These are phyloP conservation scores for Nylanderia fulva DNA, from an alignment of 1,140 invertebrate genomes.

Conservation along the genomic window DNA sequence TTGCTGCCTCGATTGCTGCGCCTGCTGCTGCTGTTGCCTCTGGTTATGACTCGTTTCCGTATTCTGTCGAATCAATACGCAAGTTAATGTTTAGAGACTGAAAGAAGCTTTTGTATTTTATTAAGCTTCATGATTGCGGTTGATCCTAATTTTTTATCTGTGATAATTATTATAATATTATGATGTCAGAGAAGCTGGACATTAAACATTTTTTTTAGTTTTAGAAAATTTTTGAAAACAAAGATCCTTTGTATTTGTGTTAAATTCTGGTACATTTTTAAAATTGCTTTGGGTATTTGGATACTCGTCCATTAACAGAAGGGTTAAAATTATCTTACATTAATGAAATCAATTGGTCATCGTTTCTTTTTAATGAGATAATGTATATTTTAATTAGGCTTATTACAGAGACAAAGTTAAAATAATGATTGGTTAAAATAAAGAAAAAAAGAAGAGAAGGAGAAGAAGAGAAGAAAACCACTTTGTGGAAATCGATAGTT, in stretches of 20 bases:
- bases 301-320: too few species aligned
- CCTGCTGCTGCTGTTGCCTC: slow-evolving; percentile 61
- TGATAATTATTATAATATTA: neutral
- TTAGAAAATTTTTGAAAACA: too few species aligned
- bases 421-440: neutral
- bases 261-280: too few species aligned
- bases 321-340: too few species aligned
- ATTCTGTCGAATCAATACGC: slow-evolving; percentile 37
- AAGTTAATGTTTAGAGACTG: neutral
- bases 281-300: too few species aligned
- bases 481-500: neutral
- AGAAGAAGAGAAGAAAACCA: too few species aligned
- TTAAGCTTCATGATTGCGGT: neutral
- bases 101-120: neutral
- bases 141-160: neutral
- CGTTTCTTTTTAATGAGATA: neutral
- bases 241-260: too few species aligned
- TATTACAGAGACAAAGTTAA: neutral
- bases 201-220: too few species aligned
- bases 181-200: too few species aligned
- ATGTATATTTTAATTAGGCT: neutral
- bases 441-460: too few species aligned
- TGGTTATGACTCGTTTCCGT: slow-evolving; percentile 61
- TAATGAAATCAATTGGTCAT: neutral
- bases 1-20: slow-evolving; percentile 51